Percentiles rank a stretch among this genome's conserved stretches.
phyloP scores from a whole-genome alignment of 2,113 vertebrate species.

The Aptenodytes forsteri region DNA sequence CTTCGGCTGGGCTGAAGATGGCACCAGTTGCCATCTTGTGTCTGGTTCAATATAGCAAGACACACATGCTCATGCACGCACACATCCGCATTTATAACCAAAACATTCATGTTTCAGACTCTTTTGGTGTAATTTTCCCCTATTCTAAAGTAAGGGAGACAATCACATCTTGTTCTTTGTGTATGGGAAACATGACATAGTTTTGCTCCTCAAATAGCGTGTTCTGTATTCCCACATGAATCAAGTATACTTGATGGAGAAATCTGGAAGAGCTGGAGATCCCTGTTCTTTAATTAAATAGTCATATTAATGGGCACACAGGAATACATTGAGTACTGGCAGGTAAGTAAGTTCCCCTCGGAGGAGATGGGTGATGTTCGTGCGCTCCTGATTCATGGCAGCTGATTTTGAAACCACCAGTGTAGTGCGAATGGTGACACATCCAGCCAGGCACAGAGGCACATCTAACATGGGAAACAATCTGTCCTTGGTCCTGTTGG shows the following conservation, averaged over 20 bases:
- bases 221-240: background rate
- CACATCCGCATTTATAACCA: background rate
- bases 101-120: background rate
- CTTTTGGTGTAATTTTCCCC: background rate
- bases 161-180: background rate
- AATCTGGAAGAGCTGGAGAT: background rate
- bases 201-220: background rate
- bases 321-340: background rate
- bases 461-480: accelerated
- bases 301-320: background rate
- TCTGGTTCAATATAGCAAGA: background rate
- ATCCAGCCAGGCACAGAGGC: background rate
- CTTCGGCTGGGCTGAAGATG: background rate
- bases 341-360: background rate
- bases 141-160: background rate
- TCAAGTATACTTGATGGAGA: background rate
- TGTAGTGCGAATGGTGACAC: background rate
- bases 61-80: background rate
- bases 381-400: background rate
- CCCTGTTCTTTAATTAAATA: background rate
- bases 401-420: background rate
- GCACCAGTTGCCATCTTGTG: background rate
- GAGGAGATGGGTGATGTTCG: background rate
- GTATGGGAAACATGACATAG: background rate
- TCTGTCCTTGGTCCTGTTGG: accelerated